Evolutionary conservation across 2,113 vertebrate genomes (phyloP).

Genomic region (Pyrgilauda ruficollis): DNA sequence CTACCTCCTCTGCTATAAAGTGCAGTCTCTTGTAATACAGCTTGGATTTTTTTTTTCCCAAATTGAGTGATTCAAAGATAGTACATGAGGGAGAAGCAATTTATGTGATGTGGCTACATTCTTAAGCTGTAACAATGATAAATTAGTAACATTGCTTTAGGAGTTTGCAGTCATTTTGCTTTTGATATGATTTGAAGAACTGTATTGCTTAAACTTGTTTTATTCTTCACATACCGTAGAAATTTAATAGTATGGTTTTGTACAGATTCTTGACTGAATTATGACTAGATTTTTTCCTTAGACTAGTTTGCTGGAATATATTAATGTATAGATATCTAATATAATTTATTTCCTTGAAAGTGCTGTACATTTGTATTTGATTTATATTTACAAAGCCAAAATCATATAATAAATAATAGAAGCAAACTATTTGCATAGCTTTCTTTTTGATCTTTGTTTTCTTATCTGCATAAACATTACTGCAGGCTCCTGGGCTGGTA

Average conservation of each 20-base stretch:
- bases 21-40: neutral
- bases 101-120: neutral
- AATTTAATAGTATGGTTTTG: slow-evolving; percentile 5
- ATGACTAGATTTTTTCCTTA: slow-evolving; percentile 8
- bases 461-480: slow-evolving; percentile 5
- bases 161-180: slow-evolving; percentile 16
- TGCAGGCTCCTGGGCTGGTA: neutral
- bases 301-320: neutral
- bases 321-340: slow-evolving; percentile 24
- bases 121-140: slow-evolving; percentile 32
- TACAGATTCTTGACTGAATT: slow-evolving; percentile 34
- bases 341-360: slow-evolving; percentile 21
- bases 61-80: neutral
- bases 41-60: neutral
- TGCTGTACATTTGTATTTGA: slow-evolving; percentile 15
- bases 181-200: slow-evolving; percentile 13
- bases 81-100: neutral
- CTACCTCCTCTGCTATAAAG: neutral
- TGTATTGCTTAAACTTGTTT: slow-evolving; percentile 22
- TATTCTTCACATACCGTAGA: slow-evolving; percentile 9
- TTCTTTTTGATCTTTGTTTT: slow-evolving; percentile 9
- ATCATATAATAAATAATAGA: slow-evolving; percentile 2
- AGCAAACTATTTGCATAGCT: neutral
- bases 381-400: slow-evolving; percentile 31
- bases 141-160: slow-evolving; percentile 37